These are phyloP conservation scores for Danaus chrysippus DNA, from an alignment of 2,888 invertebrate species.

Conservation along the genomic window DNA sequence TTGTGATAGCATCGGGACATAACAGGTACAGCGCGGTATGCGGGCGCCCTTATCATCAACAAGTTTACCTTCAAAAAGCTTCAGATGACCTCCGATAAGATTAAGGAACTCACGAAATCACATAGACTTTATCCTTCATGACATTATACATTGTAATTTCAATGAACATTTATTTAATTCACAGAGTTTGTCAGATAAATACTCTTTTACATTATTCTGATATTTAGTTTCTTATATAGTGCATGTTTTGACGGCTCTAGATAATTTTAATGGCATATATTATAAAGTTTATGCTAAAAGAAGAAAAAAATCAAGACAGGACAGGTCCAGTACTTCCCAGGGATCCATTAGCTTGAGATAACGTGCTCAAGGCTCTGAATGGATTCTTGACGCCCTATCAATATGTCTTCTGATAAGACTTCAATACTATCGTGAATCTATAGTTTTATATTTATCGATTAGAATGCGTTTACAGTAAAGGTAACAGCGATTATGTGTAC, in stretches of 20 bases:
- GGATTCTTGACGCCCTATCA: slow-evolving; percentile 56
- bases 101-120: slow-evolving; percentile 38
- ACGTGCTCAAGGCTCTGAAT: slow-evolving; percentile 46
- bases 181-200: too few species aligned
- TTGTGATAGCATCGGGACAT: slow-evolving; percentile 26
- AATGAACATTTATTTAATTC: not conserved
- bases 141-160: not conserved
- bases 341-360: slow-evolving; percentile 65
- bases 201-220: too few species aligned
- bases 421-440: slow-evolving; percentile 22
- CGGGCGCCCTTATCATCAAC: slow-evolving; percentile 34
- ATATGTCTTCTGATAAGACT: slow-evolving; percentile 36
- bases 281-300: slow-evolving; percentile 17
- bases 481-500: too few species aligned
- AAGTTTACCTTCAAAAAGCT: slow-evolving; percentile 42
- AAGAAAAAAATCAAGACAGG: slow-evolving; percentile 18
- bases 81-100: slow-evolving; percentile 39
- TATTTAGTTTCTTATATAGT: too few species aligned
- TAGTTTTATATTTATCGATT: slow-evolving; percentile 25
- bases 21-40: slow-evolving; percentile 31
- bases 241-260: too few species aligned
- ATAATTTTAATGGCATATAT: too few species aligned
- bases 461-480: too few species aligned
- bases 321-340: slow-evolving; percentile 40
- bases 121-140: slow-evolving; percentile 1